Conservation (phyloP, 2,113 vertebrate genomes). For the Zeus faber region DNA sequence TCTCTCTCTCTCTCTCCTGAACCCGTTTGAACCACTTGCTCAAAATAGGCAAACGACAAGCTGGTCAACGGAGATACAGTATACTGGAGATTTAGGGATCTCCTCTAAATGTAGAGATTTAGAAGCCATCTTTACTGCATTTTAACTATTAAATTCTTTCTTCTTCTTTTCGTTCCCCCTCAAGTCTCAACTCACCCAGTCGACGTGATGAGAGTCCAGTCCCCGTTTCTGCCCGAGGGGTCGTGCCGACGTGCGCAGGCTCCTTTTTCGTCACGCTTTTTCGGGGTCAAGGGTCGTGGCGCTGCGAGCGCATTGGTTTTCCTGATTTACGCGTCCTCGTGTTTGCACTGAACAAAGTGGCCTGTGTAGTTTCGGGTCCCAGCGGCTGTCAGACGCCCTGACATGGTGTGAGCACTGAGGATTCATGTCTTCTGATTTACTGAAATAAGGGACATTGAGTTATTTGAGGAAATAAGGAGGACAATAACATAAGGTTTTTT, state of each 20-base stretch:
- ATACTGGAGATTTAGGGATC: no score
- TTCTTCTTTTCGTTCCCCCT: constrained; percentile 28
- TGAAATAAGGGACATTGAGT: no score
- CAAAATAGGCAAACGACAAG: constrained; percentile 28
- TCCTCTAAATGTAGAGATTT: no score
- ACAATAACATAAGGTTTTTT: no score
- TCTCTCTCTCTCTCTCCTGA: constrained; percentile 50
- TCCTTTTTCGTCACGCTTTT: constrained; percentile 39
- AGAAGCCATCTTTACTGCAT: no score
- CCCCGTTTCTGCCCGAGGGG: constrained; percentile 5
- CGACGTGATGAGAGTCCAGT: no score
- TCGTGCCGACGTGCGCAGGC: constrained; percentile 27
- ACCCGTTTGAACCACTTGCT: constrained; percentile 51
- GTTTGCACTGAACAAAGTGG: constrained; percentile 50
- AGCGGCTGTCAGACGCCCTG: constrained; percentile 26
- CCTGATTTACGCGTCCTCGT: constrained; percentile 34
- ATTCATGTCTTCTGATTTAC: no score
- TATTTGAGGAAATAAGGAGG: no score
- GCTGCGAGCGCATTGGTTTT: constrained; percentile 25
- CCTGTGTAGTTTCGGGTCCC: constrained; percentile 39
- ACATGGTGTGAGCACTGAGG: no score
- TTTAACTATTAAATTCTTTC: constrained; percentile 38
- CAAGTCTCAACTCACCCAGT: constrained; percentile 33
- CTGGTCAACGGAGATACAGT: constrained; percentile 25
- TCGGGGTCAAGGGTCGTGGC: constrained; percentile 38